Conservation (phyloP, 2,797 vertebrate genomes). For the Lepus townsendii region DNA sequence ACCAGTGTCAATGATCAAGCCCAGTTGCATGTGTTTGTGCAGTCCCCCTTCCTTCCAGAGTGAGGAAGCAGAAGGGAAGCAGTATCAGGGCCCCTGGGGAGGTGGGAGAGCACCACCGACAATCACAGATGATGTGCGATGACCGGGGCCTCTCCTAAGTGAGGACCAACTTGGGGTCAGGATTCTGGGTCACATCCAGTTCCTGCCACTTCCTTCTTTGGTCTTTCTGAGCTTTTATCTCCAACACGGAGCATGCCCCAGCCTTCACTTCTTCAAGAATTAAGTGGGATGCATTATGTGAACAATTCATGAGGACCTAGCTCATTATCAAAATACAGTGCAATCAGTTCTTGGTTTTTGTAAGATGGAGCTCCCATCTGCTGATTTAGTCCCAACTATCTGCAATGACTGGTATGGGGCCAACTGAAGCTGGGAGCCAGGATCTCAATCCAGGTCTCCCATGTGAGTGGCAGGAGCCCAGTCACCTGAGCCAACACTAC, state of each 20-base stretch:
- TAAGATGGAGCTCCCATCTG: no score
- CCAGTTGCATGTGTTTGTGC: rapidly evolving
- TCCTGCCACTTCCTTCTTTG: not conserved
- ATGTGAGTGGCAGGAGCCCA: no score
- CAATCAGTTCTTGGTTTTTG: not conserved
- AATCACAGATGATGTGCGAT: not conserved
- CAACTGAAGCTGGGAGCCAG: no score
- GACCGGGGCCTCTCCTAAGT: not conserved
- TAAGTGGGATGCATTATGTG: not conserved
- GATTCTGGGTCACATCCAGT: not conserved
- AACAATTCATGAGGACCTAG: not conserved
- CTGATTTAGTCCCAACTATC: no score
- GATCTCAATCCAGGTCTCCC: no score
- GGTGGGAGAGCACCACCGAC: not conserved
- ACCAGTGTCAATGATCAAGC: no score
- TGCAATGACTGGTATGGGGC: no score
- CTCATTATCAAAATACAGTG: conserved; percentile 26
- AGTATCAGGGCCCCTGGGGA: not conserved
- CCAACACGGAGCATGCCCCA: not conserved
- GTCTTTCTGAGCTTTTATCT: not conserved
- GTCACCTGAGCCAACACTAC: no score
- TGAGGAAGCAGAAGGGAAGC: not conserved
- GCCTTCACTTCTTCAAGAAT: not conserved
- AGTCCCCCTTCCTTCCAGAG: not conserved
- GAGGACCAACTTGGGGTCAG: not conserved